Evolutionary conservation across 2,888 invertebrate genomes (phyloP).

Genomic region (Phlogophora meticulosa): DNA sequence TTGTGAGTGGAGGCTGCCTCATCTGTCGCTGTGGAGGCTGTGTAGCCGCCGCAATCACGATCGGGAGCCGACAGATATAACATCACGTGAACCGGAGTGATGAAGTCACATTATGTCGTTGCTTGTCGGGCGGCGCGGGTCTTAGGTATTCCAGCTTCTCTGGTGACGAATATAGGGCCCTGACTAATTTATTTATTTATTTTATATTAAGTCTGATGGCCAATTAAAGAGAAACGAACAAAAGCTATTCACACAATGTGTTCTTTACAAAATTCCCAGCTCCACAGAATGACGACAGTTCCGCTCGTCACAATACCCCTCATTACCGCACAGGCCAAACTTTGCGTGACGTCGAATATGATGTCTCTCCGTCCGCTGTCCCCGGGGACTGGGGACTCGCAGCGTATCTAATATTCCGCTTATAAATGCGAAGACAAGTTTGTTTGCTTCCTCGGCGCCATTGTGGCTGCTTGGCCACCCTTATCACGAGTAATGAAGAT

Average conservation of each 20-base stretch:
- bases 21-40: constrained; percentile 22
- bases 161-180: not conserved
- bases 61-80: constrained; percentile 7
- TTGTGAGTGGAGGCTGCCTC: constrained; percentile 40
- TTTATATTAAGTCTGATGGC: too few species aligned
- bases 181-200: too few species aligned
- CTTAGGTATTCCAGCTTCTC: not conserved
- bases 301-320: constrained; percentile 31
- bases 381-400: constrained; percentile 12
- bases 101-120: not conserved
- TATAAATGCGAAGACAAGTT: constrained; percentile 29
- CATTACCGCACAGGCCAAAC: constrained; percentile 27
- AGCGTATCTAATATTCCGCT: constrained; percentile 33
- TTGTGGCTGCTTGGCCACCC: constrained; percentile 11
- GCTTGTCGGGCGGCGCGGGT: not conserved
- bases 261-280: not conserved
- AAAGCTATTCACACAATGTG: not conserved
- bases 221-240: not conserved
- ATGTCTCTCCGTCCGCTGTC: not conserved
- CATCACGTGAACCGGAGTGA: not conserved
- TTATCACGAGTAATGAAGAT: constrained; percentile 30
- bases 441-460: constrained; percentile 7
- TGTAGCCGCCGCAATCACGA: not conserved
- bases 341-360: constrained; percentile 20
- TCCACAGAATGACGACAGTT: not conserved